A percentile compares a stretch with the other conserved stretches of the same genome.
Evolutionary conservation across 2,888 invertebrate species (phyloP).

Genomic region (Ecdyonurus torrentis): DNA sequence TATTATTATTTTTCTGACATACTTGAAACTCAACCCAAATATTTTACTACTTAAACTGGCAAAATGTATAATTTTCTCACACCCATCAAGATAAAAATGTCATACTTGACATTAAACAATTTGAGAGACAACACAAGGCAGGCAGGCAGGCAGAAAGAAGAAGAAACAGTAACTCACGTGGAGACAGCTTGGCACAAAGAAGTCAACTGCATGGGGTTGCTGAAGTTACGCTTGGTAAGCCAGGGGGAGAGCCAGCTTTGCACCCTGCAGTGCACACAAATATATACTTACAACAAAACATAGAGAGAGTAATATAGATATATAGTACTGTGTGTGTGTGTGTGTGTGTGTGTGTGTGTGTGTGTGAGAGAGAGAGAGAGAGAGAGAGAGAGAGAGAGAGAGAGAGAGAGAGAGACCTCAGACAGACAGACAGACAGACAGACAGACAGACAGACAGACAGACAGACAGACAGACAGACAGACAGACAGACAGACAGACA

Average conservation of each 20-base stretch:
- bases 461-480: no score
- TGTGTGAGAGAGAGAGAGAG: background rate
- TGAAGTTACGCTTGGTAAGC: constrained; percentile 46
- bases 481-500: no score
- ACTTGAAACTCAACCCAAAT: no score
- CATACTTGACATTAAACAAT: no score
- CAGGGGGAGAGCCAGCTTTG: constrained; percentile 52
- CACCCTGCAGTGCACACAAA: constrained; percentile 28
- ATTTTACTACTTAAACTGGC: no score
- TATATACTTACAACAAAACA: background rate
- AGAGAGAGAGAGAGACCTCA: background rate
- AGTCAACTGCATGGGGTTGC: constrained; percentile 45
- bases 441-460: no score
- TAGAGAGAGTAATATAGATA: background rate
- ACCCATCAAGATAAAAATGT: no score
- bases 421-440: no score
- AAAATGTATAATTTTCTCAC: no score
- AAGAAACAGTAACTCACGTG: constrained; percentile 31
- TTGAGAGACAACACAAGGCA: no score
- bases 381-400: background rate
- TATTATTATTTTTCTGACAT: no score
- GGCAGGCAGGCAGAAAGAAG: no score
- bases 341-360: background rate
- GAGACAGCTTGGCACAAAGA: constrained; percentile 36
- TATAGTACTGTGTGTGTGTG: background rate